Evolutionary conservation across 2,888 invertebrate species (phyloP).

Genomic region (Mimachlamys varia): DNA sequence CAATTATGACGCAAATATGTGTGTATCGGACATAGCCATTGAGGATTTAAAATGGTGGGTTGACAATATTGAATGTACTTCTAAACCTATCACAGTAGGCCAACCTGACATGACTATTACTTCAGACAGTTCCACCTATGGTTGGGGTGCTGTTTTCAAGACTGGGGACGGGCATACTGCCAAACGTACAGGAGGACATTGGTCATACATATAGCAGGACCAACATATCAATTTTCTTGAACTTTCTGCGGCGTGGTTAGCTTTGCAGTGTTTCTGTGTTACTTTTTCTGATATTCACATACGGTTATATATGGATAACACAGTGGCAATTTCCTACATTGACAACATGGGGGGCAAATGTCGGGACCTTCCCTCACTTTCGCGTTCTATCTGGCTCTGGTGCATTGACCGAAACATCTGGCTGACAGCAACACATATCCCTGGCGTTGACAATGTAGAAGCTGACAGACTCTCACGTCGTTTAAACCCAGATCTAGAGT

Average conservation of each 20-base stretch:
- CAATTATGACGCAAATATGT: slow-evolving; percentile 34
- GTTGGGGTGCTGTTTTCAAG: slow-evolving; percentile 39
- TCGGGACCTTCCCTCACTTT: background rate
- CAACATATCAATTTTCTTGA: slow-evolving; percentile 46
- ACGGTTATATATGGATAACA: slow-evolving; percentile 38
- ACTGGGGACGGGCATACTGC: background rate
- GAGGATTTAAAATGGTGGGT: slow-evolving; percentile 44
- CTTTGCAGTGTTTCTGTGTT: slow-evolving; percentile 42
- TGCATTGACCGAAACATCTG: background rate
- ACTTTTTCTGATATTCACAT: background rate
- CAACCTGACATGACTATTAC: slow-evolving; percentile 6
- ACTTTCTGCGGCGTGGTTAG: slow-evolving; percentile 39
- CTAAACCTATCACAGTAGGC: slow-evolving; percentile 17
- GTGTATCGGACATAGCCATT: slow-evolving; percentile 25
- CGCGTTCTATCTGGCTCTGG: background rate
- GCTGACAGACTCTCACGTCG: background rate
- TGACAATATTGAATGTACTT: slow-evolving; percentile 36
- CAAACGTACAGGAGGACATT: slow-evolving; percentile 32
- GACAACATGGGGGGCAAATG: slow-evolving; percentile 36
- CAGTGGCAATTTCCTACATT: slow-evolving; percentile 41
- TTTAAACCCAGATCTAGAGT: background rate
- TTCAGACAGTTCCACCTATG: slow-evolving; percentile 40
- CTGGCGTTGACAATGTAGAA: background rate
- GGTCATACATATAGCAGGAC: slow-evolving; percentile 8
- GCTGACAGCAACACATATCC: background rate